These are phyloP conservation scores for Pantherophis guttatus DNA, from an alignment of 2,113 vertebrate genomes.

Conservation along the genomic window DNA sequence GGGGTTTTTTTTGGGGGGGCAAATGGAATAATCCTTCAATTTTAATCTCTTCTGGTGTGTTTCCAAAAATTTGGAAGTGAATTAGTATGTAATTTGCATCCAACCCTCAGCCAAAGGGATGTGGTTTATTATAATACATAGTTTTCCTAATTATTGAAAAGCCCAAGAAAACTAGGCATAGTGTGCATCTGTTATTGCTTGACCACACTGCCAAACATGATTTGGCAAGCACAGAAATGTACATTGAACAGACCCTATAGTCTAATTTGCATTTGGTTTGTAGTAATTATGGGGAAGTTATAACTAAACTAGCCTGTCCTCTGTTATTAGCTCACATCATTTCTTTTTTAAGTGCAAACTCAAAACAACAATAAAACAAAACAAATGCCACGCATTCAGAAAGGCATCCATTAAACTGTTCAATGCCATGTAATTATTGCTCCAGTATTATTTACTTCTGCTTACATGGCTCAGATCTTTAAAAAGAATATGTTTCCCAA, in stretches of 20 bases:
- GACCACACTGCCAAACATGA: conserved; percentile 82
- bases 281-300: conserved; percentile 78
- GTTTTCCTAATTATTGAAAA: conserved; percentile 86
- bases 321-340: conserved; percentile 73
- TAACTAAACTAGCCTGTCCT: conserved; percentile 74
- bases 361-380: conserved; percentile 56
- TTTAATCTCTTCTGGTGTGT: conserved; percentile 79
- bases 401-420: conserved; percentile 53
- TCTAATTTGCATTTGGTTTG: conserved; percentile 78
- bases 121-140: conserved; percentile 89
- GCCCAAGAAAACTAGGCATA: conserved; percentile 83
- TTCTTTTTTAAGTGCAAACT: conserved; percentile 69
- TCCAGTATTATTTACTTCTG: conserved; percentile 59
- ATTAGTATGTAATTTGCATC: conserved; percentile 83
- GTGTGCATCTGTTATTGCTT: conserved; percentile 82
- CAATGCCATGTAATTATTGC: conserved; percentile 63
- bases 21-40: conserved; percentile 80
- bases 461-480: conserved; percentile 33
- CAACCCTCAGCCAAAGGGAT: conserved; percentile 89
- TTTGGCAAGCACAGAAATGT: conserved; percentile 79
- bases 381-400: conserved; percentile 61
- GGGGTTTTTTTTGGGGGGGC: conserved; percentile 56
- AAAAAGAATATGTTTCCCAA: conserved; percentile 50
- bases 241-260: conserved; percentile 83
- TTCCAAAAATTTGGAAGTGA: conserved; percentile 82